Conservation (phyloP, 2,113 vertebrate genomes). For the Dinomys branickii region DNA sequence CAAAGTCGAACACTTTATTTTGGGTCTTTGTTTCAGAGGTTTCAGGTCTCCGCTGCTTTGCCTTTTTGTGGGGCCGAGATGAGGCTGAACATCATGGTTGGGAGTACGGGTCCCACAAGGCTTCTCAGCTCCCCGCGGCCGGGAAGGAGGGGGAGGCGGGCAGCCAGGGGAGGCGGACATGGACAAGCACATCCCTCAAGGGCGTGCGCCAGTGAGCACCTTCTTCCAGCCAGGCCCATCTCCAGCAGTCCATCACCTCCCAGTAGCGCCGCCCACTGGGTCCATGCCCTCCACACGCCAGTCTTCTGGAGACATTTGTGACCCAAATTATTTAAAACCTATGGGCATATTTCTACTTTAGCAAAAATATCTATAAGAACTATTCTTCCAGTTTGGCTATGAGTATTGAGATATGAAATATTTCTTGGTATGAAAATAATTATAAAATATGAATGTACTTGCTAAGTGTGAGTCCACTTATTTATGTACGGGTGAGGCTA, state of each 20-base stretch:
- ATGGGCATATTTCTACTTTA: not conserved
- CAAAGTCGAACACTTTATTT: not conserved
- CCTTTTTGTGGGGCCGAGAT: not conserved
- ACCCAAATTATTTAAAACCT: not conserved
- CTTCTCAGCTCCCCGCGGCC: not conserved
- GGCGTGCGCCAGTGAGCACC: too few relatives aligned
- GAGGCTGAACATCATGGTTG: too few relatives aligned
- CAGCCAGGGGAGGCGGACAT: not conserved
- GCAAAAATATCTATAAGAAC: not conserved
- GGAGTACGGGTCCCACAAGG: not conserved
- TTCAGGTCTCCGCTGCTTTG: not conserved
- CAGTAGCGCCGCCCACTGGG: too few relatives aligned
- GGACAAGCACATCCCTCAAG: not conserved
- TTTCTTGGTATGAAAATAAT: slow-evolving; percentile 11
- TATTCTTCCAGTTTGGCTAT: not conserved
- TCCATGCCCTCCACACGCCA: too few relatives aligned
- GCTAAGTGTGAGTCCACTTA: not conserved
- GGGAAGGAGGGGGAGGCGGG: not conserved
- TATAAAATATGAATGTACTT: not conserved
- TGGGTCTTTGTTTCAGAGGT: not conserved
- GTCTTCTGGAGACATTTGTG: not conserved
- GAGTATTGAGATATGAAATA: not conserved
- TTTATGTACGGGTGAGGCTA: slow-evolving; percentile 16
- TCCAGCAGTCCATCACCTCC: not conserved
- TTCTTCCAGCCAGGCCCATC: not conserved